A percentile compares a stretch with the other conserved stretches of the same genome.
phyloP scores from a whole-genome alignment of 2,797 vertebrate species.

The Hypotaenidia philippensis region DNA sequence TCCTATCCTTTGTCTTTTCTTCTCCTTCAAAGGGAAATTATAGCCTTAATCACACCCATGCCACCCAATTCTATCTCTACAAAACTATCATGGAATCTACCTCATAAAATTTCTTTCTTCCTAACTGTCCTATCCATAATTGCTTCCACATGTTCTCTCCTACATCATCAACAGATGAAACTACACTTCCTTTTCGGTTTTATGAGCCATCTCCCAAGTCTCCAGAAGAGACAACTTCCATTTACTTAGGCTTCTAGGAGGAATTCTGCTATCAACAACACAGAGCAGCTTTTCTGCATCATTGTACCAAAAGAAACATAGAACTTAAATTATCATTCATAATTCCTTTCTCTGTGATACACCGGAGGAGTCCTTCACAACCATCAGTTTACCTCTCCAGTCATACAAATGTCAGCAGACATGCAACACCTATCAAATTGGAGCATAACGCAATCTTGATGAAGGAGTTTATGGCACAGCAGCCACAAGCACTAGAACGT shows the following conservation, averaged over 20 bases:
- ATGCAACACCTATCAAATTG: fast-evolving
- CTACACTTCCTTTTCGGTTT: background rate
- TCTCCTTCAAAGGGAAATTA: background rate
- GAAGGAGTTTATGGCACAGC: background rate
- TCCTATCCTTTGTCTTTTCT: background rate
- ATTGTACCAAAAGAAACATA: background rate
- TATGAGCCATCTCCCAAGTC: background rate
- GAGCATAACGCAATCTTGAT: background rate
- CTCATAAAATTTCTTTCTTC: background rate
- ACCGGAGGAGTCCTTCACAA: background rate
- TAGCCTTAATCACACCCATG: background rate
- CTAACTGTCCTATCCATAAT: background rate
- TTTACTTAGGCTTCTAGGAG: background rate
- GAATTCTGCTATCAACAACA: background rate
- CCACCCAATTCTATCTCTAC: background rate
- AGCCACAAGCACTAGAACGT: background rate
- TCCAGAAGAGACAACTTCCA: background rate
- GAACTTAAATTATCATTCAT: background rate
- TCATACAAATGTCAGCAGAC: background rate
- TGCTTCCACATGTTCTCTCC: background rate
- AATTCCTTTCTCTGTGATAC: background rate
- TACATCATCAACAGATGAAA: background rate
- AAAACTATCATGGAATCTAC: background rate
- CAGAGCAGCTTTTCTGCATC: background rate
- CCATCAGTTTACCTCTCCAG: background rate